A percentile compares a stretch with the other conserved stretches of the same genome.
Evolutionary conservation across 2,888 invertebrate genomes (phyloP).

Genomic region (Drosophila yooni): DNA sequence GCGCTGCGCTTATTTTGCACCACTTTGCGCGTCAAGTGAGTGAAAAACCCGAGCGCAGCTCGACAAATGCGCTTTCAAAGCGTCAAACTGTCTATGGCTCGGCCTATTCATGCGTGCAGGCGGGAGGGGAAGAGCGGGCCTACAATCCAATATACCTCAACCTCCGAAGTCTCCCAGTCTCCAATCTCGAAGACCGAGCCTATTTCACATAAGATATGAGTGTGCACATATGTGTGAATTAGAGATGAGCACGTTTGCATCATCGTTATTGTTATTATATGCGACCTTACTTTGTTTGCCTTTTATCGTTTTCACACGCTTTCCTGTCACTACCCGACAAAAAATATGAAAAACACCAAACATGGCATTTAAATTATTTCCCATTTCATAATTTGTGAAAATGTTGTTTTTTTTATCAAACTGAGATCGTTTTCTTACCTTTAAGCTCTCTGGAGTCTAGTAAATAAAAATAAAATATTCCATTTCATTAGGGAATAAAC

Average conservation of each 20-base stretch:
- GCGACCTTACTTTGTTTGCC: slow-evolving; percentile 30
- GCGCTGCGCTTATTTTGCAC: slow-evolving; percentile 71
- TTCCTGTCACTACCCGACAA: slow-evolving; percentile 18
- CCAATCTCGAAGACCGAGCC: slow-evolving; percentile 18
- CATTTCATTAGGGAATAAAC: not conserved
- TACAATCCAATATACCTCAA: slow-evolving; percentile 12
- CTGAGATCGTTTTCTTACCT: slow-evolving; percentile 13
- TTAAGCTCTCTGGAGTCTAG: not conserved
- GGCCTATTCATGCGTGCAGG: slow-evolving; percentile 55
- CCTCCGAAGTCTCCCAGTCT: not conserved
- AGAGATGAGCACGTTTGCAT: slow-evolving; percentile 54
- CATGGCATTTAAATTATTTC: slow-evolving; percentile 33
- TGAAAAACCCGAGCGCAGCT: slow-evolving; percentile 62
- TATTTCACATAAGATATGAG: slow-evolving; percentile 27
- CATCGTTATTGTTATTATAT: slow-evolving; percentile 49
- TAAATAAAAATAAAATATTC: not conserved
- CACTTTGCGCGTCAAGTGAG: slow-evolving; percentile 79
- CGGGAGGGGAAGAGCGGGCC: not conserved
- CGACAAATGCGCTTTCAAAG: slow-evolving; percentile 71
- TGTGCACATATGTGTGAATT: slow-evolving; percentile 24
- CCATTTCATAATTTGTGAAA: slow-evolving; percentile 32
- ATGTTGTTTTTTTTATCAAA: slow-evolving; percentile 9
- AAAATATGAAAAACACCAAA: slow-evolving; percentile 15
- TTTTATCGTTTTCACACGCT: slow-evolving; percentile 29
- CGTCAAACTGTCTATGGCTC: slow-evolving; percentile 53